Conservation (phyloP, 2,888 invertebrate genomes). For the Mesorhabditis spiculigera region DNA sequence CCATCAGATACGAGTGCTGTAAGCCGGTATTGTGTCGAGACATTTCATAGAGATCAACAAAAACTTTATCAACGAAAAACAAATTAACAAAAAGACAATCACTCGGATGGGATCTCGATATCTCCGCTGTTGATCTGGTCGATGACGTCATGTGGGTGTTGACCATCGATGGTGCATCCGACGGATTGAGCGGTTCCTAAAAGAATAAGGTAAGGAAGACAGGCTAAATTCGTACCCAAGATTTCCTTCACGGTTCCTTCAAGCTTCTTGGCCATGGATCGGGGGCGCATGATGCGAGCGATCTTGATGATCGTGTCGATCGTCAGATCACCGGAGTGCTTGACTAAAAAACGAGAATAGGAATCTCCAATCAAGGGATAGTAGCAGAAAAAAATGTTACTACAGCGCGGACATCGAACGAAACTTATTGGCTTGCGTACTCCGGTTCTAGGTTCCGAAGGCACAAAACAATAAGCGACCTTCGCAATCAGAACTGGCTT, state of each 20-base stretch:
- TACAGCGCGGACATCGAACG: too few relatives aligned
- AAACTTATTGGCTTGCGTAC: too few relatives aligned
- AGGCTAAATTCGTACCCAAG: conserved; percentile 50
- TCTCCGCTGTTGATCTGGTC: conserved; percentile 66
- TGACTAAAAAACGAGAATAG: conserved; percentile 71
- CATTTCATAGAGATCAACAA: not conserved
- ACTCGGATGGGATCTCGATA: conserved; percentile 54
- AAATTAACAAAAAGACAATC: conserved; percentile 13
- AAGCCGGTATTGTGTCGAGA: not conserved
- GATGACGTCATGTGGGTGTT: conserved; percentile 84
- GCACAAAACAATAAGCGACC: too few relatives aligned
- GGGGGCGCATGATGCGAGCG: conserved; percentile 85
- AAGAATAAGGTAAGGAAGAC: conserved; percentile 13
- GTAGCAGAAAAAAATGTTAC: too few relatives aligned
- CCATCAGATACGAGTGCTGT: too few relatives aligned
- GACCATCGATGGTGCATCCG: conserved; percentile 66
- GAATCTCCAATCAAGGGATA: not conserved
- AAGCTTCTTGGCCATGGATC: conserved; percentile 90
- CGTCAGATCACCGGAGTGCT: conserved; percentile 91
- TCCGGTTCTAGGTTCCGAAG: too few relatives aligned
- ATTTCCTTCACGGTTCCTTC: conserved; percentile 81
- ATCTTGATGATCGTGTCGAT: conserved; percentile 87
- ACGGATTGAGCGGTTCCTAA: conserved; percentile 64
- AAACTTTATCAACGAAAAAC: conserved; percentile 9
- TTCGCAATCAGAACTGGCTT: too few relatives aligned